Conservation (phyloP, 2,797 vertebrate genomes). For the Scomberomorus guttatus region DNA sequence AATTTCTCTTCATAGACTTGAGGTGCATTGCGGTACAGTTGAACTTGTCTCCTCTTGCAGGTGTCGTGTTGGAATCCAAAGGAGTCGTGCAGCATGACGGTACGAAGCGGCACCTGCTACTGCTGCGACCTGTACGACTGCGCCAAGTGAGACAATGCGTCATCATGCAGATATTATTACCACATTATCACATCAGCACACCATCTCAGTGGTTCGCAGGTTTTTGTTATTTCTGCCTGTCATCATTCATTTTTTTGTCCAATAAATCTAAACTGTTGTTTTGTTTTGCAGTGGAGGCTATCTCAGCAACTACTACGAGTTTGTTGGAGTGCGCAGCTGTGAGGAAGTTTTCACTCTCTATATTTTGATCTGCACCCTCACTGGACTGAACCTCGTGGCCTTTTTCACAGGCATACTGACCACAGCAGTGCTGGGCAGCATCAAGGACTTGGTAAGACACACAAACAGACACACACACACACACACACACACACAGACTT, state of each 20-base stretch:
- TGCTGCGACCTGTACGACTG: slow-evolving; percentile 87
- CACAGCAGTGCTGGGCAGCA: slow-evolving; percentile 81
- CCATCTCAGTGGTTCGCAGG: neutral
- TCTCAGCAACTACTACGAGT: slow-evolving; percentile 85
- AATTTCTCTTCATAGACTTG: neutral
- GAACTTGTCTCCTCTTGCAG: slow-evolving; percentile 53
- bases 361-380: slow-evolving; percentile 79
- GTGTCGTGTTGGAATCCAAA: slow-evolving; percentile 79
- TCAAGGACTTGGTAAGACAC: slow-evolving; percentile 79
- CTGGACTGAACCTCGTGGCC: slow-evolving; percentile 77
- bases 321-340: slow-evolving; percentile 83
- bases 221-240: neutral
- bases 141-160: slow-evolving; percentile 78
- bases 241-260: neutral
- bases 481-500: neutral
- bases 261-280: neutral
- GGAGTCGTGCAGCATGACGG: slow-evolving; percentile 79
- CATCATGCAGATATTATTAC: neutral
- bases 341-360: slow-evolving; percentile 82
- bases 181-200: neutral
- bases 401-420: slow-evolving; percentile 80
- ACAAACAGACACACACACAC: neutral
- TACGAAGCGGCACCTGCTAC: slow-evolving; percentile 85
- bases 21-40: neutral
- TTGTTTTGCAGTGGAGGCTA: slow-evolving; percentile 80